These are phyloP conservation scores for Imbricaverruca yamaguchii DNA, from an alignment of 2,888 invertebrate species.

Conservation along the genomic window DNA sequence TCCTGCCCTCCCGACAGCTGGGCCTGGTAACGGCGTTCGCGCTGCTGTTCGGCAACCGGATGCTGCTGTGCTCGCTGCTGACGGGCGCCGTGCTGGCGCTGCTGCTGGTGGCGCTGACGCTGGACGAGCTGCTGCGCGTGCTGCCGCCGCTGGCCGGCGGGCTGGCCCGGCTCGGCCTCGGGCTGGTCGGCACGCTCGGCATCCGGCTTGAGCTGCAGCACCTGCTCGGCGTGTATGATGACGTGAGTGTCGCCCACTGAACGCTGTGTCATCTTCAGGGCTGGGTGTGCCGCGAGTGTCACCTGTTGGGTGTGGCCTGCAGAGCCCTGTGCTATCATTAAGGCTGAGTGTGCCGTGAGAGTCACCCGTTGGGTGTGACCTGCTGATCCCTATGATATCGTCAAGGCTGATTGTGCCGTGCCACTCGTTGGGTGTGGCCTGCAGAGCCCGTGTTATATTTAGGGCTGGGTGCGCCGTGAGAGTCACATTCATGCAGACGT, in stretches of 20 bases:
- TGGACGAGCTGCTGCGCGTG: slow-evolving; percentile 32
- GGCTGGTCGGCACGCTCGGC: slow-evolving; percentile 40
- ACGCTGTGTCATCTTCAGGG: slow-evolving; percentile 25
- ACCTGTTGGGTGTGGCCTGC: too few species aligned
- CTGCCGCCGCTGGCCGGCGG: slow-evolving; percentile 31
- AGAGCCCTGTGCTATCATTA: neutral
- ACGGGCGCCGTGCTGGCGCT: slow-evolving; percentile 37
- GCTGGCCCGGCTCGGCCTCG: slow-evolving; percentile 32
- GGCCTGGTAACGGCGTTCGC: slow-evolving; percentile 41
- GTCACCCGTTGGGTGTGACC: too few species aligned
- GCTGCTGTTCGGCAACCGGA: slow-evolving; percentile 52
- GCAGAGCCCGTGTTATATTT: too few species aligned
- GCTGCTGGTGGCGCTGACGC: slow-evolving; percentile 33
- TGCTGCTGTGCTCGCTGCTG: slow-evolving; percentile 49
- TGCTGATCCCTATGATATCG: neutral
- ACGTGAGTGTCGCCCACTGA: slow-evolving; percentile 35
- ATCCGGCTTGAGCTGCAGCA: slow-evolving; percentile 45
- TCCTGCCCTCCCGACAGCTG: slow-evolving; percentile 15
- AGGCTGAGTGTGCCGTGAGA: neutral
- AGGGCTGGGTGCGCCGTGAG: too few species aligned
- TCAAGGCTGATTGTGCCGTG: neutral
- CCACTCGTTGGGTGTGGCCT: too few species aligned
- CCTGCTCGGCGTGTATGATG: slow-evolving; percentile 38
- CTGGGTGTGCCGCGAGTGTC: neutral
- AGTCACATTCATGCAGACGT: too few species aligned